Conservation (phyloP, 2,888 invertebrate species). For the Gibbula magus region DNA sequence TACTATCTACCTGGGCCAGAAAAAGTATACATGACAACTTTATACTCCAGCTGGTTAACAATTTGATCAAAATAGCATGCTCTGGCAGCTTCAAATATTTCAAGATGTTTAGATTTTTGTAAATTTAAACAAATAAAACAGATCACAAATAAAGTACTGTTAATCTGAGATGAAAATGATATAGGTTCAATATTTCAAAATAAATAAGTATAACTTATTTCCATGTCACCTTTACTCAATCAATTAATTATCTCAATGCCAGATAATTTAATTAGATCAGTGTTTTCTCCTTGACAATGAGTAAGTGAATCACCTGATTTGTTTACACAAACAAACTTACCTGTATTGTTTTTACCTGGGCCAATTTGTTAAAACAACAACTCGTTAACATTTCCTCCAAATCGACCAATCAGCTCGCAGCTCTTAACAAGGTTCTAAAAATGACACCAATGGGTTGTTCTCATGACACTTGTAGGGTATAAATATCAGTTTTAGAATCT, state of each 20-base stretch:
- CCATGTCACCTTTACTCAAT: neutral
- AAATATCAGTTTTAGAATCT: neutral
- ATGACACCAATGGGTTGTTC: neutral
- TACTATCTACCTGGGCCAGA: too few relatives aligned
- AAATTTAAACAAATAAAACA: too few relatives aligned
- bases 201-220: neutral
- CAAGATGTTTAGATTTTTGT: too few relatives aligned
- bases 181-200: too few relatives aligned
- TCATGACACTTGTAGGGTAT: neutral
- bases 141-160: too few relatives aligned
- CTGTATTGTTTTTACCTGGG: neutral
- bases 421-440: neutral
- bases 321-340: slow-evolving; percentile 3
- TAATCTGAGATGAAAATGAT: too few relatives aligned
- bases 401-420: neutral
- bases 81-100: too few relatives aligned
- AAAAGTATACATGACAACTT: too few relatives aligned
- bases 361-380: slow-evolving; percentile 1
- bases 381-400: neutral
- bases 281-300: neutral
- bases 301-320: slow-evolving; percentile 9
- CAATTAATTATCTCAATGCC: neutral
- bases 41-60: too few relatives aligned
- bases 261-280: slow-evolving; percentile 4
- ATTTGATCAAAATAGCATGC: too few relatives aligned